Evolutionary conservation across 2,888 invertebrate species (phyloP).

Genomic region (Alviniconcha strummeri): DNA sequence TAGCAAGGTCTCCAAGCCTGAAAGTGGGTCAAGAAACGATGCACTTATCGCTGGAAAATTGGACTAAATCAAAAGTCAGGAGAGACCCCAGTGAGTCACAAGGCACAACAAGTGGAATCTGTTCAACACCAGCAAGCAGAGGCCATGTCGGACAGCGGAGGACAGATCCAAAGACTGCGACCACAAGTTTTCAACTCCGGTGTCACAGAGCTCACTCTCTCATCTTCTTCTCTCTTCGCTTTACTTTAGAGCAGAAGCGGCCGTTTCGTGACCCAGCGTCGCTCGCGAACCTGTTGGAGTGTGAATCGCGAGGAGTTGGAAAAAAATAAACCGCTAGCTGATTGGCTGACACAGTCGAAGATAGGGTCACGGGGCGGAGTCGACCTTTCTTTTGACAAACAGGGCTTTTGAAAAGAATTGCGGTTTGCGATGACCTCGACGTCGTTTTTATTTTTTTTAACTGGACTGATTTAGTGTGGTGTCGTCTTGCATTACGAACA

Average conservation of each 20-base stretch:
- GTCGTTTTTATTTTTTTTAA: background rate
- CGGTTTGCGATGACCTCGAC: conserved; percentile 26
- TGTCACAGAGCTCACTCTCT: conserved; percentile 2
- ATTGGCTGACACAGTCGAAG: conserved; percentile 23
- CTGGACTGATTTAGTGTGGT: conserved; percentile 5
- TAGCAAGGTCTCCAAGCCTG: conserved; percentile 1
- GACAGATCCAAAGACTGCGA: background rate
- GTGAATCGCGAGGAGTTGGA: conserved; percentile 30
- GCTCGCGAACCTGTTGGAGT: conserved; percentile 36
- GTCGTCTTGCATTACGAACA: background rate
- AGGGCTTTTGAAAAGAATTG: conserved; percentile 25
- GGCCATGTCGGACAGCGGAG: background rate
- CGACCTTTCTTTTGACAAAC: conserved; percentile 22
- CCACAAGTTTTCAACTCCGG: conserved; percentile 16
- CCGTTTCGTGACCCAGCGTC: conserved; percentile 21
- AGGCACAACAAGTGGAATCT: background rate
- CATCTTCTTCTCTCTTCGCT: conserved; percentile 2
- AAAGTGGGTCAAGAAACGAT: conserved; percentile 37
- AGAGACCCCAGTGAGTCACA: background rate
- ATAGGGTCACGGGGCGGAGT: conserved; percentile 26
- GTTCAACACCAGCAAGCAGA: background rate
- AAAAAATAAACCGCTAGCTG: conserved; percentile 13
- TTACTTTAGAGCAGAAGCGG: conserved; percentile 21
- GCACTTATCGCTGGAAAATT: background rate
- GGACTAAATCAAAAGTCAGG: background rate